Base-by-base conservation (phyloP, 2,888 invertebrate species). In the Fragum sueziense region DNA sequence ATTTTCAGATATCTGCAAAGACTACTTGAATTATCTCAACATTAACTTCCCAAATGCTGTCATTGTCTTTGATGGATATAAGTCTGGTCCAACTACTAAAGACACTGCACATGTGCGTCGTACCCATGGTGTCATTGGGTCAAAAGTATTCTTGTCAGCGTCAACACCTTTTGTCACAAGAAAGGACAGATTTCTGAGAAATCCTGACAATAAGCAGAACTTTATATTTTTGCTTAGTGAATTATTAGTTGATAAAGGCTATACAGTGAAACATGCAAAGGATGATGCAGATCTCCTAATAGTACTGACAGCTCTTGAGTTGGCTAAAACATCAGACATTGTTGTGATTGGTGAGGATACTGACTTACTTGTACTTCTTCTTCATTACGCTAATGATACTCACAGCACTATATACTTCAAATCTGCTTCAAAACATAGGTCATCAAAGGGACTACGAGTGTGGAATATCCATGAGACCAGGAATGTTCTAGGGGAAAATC, bases 61-160 rank as follows among this genome's bases (percentile, higher is more conserved):
- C n/a, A n/a, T n/a, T n/a, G 85, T 87, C 9, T 88, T 88, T 73
- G 85, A 84, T 83, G 86, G 88, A 11, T 87, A 87, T 70, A 25
- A 22, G 11, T 31, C 57, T 68, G 80, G 79, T 11, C 82, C 81
- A 51, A 72, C 85, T 17, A 87, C 81, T 75, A 47, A 47, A 47
- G 4, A 47, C 37, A n/a, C n/a, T n/a, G n/a, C 86, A 2, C 86
- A 85, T 73, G 22, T 78, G 11, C 57, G 86, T 54, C 72, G 86
- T 6, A 59, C 33, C 29, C 75, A 65, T 22, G 70, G 77, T 11
- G 59, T 73, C 25, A 31, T 52, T 47, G 79, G 69, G 6, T 70
- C 70, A n/a, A 17, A 37, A 33, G 71, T 79, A 0, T 61, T 34
- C 25, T 83, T 80, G 22, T 25, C 57, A 47, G 68, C 31, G 3